Conservation (phyloP, 2,888 invertebrate genomes). For the Isoperla grammatica region DNA sequence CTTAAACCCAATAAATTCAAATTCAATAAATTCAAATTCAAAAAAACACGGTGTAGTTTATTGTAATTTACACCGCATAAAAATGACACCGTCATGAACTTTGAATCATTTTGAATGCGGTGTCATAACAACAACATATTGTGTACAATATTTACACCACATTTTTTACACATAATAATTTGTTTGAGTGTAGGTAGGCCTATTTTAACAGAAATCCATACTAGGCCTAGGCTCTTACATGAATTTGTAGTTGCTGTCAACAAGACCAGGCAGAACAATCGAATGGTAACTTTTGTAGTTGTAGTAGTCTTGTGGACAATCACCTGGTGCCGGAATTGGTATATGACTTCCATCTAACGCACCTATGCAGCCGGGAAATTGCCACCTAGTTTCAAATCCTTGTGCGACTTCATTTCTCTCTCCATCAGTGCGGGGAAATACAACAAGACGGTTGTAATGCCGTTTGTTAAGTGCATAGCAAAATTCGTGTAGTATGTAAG, state of each 20-base stretch:
- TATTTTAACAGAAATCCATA: no score
- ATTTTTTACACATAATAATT: no score
- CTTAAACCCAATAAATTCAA: no score
- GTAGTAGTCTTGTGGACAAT: conserved; percentile 12
- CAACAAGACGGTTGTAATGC: conserved; percentile 3
- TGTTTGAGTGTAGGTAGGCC: no score
- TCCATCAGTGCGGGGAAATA: conserved; percentile 15
- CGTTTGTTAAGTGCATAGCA: conserved; percentile 16
- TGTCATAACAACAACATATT: no score
- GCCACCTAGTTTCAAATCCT: conserved; percentile 11
- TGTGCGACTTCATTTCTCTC: conserved; percentile 11
- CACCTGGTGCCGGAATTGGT: conserved; percentile 2
- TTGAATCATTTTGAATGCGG: no score
- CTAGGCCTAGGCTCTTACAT: not conserved
- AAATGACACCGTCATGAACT: no score
- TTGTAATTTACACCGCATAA: no score
- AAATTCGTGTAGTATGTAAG: conserved; percentile 16
- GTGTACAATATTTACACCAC: no score
- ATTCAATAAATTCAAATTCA: no score
- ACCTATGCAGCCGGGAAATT: conserved; percentile 22
- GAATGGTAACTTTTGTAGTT: not conserved
- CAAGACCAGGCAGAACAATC: not conserved
- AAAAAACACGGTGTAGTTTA: no score
- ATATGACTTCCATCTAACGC: conserved; percentile 23
- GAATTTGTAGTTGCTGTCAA: conserved; percentile 4